These are phyloP conservation scores for Fregata magnificens DNA, from an alignment of 2,113 vertebrate genomes.

Conservation along the genomic window DNA sequence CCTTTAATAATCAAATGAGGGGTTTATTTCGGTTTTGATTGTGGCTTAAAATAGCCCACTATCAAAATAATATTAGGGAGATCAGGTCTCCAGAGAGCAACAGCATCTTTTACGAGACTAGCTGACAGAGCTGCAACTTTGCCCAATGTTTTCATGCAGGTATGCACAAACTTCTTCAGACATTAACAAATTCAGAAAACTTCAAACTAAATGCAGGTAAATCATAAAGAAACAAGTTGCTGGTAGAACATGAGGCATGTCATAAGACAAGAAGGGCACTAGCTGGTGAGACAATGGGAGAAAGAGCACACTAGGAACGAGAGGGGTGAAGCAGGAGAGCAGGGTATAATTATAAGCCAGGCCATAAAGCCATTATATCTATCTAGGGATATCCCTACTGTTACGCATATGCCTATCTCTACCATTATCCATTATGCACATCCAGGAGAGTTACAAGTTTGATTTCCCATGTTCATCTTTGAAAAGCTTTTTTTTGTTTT, in stretches of 20 bases:
- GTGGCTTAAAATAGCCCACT: not conserved
- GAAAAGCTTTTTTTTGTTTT: not conserved
- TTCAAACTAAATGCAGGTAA: not conserved
- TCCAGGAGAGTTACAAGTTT: not conserved
- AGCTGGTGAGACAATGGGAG: not conserved
- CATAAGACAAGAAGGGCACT: not conserved
- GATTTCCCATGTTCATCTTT: not conserved
- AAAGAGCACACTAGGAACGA: not conserved
- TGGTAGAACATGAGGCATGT: not conserved
- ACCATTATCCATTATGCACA: not conserved
- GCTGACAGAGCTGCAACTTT: not conserved
- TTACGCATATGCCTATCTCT: not conserved
- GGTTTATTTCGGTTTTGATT: not conserved
- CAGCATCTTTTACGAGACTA: not conserved
- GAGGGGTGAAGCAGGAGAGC: not conserved
- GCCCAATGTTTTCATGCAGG: not conserved
- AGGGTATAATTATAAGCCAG: not conserved
- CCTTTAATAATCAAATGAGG: not conserved
- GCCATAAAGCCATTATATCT: not conserved
- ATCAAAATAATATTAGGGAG: not conserved
- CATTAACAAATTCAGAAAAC: not conserved
- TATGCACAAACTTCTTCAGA: not conserved
- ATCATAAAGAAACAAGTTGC: not conserved
- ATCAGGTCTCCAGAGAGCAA: not conserved
- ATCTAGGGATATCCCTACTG: not conserved